These are phyloP conservation scores for Ophioninae sp. DNA, from an alignment of 2,888 invertebrate genomes.

Conservation along the genomic window DNA sequence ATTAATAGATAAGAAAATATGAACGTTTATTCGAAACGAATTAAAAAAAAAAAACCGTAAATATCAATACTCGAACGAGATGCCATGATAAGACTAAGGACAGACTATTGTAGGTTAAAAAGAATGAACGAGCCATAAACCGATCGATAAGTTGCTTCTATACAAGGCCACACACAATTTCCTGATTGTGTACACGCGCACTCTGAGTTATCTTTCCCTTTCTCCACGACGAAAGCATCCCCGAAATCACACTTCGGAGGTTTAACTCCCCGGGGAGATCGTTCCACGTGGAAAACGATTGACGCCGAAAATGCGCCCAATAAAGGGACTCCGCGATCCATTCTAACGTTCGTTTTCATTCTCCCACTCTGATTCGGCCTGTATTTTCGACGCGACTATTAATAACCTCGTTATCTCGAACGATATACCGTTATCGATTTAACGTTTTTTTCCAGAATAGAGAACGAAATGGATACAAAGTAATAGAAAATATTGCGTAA, in stretches of 20 bases:
- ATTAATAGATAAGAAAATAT: too few species aligned
- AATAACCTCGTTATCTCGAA: constrained; percentile 13
- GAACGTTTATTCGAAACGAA: too few species aligned
- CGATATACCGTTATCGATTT: not conserved
- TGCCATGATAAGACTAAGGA: too few species aligned
- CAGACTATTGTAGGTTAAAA: too few species aligned
- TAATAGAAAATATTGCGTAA: too few species aligned
- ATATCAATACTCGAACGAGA: too few species aligned
- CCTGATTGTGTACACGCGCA: not conserved
- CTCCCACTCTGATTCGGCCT: constrained; percentile 14
- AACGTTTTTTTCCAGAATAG: not conserved
- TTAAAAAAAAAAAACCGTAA: too few species aligned
- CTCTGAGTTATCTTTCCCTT: constrained; percentile 5
- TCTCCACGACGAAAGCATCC: constrained; percentile 25
- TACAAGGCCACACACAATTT: not conserved
- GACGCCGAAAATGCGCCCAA: constrained; percentile 43
- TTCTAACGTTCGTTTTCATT: constrained; percentile 5
- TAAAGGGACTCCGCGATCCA: constrained; percentile 43
- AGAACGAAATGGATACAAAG: not conserved
- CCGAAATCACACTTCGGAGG: constrained; percentile 29
- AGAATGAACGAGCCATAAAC: constrained; percentile 6
- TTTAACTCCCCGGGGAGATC: constrained; percentile 22
- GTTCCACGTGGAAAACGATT: constrained; percentile 38
- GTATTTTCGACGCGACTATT: constrained; percentile 1
- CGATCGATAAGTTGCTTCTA: constrained; percentile 52